Percentiles rank a stretch among this genome's conserved stretches.
Evolutionary conservation across 2,113 vertebrate genomes (phyloP).

Genomic region (Mirza zaza): DNA sequence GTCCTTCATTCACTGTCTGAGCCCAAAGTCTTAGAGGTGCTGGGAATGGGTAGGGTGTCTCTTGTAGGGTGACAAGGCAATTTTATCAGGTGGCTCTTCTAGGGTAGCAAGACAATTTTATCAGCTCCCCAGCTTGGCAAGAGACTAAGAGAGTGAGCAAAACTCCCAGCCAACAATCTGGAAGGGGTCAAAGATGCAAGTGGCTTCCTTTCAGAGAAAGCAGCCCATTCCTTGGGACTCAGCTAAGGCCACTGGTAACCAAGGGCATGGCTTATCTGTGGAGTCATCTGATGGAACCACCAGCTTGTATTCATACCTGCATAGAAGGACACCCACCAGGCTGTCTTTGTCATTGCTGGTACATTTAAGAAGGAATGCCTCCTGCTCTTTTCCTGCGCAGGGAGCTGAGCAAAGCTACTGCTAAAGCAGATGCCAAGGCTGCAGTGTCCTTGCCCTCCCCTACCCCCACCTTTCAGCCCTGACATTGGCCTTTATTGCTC

Average conservation of each 20-base stretch:
- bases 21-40: neutral
- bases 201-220: neutral
- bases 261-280: neutral
- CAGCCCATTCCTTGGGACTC: neutral
- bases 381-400: neutral
- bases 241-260: neutral
- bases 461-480: neutral
- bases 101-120: neutral
- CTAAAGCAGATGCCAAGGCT: neutral
- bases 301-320: neutral
- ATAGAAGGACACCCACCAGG: neutral
- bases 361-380: constrained; percentile 5
- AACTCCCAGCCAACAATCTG: neutral
- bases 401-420: neutral
- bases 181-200: neutral
- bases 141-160: neutral
- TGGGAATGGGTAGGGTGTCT: neutral
- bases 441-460: too few species aligned
- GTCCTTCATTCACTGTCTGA: neutral
- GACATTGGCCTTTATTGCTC: neutral
- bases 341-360: neutral
- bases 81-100: neutral
- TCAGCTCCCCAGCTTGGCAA: neutral
- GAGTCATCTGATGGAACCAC: neutral
- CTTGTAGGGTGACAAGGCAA: neutral